A percentile compares a stretch with the other conserved stretches of the same genome.
Conservation (phyloP, 2,888 invertebrate genomes). For the Hypena proboscidalis region DNA sequence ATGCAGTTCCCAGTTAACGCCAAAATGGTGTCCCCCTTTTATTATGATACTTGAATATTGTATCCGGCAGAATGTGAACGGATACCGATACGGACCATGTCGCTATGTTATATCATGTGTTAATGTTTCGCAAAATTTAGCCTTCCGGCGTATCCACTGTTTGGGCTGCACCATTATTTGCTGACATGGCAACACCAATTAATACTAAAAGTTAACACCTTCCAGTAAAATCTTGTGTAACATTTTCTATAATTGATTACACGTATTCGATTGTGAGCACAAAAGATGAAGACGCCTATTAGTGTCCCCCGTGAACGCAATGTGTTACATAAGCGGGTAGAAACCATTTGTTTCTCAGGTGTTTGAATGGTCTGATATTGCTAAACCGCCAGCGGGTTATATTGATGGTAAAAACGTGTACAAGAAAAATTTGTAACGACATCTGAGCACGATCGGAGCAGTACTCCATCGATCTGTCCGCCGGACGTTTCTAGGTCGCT, state of each 20-base stretch:
- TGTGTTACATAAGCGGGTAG: constrained; percentile 44
- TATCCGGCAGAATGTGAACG: too few relatives aligned
- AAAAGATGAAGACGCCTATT: constrained; percentile 46
- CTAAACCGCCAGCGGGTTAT: constrained; percentile 40
- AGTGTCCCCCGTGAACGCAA: constrained; percentile 41
- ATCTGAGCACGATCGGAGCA: constrained; percentile 46
- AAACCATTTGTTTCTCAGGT: constrained; percentile 38
- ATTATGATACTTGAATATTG: too few relatives aligned
- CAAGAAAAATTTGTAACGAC: constrained; percentile 44
- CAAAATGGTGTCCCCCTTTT: too few relatives aligned
- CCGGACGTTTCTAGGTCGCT: constrained; percentile 69
- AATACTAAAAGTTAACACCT: constrained; percentile 13
- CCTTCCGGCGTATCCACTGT: too few relatives aligned
- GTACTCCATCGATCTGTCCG: constrained; percentile 58
- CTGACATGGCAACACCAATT: constrained; percentile 7
- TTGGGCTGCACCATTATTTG: background rate
- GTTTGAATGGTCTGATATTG: constrained; percentile 41
- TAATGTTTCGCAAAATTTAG: too few relatives aligned
- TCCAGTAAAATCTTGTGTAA: constrained; percentile 36
- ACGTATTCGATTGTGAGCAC: constrained; percentile 47
- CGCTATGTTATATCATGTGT: too few relatives aligned
- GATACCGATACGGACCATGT: too few relatives aligned
- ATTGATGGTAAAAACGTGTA: constrained; percentile 44
- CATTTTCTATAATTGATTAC: constrained; percentile 48
- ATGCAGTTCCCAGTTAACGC: too few relatives aligned